Conservation (phyloP, 2,113 vertebrate genomes). For the Eretmochelys imbricata region DNA sequence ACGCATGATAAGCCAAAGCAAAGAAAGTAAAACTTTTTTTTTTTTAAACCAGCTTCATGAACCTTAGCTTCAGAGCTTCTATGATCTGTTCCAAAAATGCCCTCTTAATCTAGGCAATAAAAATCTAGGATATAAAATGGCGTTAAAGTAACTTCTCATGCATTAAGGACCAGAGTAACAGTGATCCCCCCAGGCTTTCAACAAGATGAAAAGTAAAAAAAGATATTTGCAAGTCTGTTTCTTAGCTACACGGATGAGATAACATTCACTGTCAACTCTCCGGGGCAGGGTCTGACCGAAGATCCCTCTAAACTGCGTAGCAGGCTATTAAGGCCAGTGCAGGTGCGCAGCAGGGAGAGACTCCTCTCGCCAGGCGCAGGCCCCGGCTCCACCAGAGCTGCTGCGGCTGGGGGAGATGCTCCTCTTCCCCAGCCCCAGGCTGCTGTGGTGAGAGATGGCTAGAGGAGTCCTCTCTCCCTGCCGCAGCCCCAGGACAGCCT, state of each 20-base stretch:
- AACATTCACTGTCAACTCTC: neutral
- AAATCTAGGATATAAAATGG: neutral
- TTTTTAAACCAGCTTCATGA: neutral
- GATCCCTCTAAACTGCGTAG: no score
- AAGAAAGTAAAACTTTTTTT: neutral
- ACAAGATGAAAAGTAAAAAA: neutral
- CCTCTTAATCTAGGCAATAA: neutral
- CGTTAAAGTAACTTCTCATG: neutral
- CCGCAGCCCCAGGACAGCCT: no score
- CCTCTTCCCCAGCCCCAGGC: no score
- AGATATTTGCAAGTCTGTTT: neutral
- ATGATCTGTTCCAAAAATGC: neutral
- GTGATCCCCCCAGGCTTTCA: neutral
- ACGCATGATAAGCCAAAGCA: neutral
- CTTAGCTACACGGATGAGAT: neutral
- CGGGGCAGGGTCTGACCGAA: neutral
- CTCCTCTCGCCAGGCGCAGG: no score
- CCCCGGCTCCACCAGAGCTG: no score
- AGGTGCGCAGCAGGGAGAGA: no score
- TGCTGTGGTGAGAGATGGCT: no score
- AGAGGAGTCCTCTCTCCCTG: no score
- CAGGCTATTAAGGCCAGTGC: no score
- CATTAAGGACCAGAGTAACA: neutral
- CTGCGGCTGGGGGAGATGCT: no score
- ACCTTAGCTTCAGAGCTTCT: neutral